These are phyloP conservation scores for Scrobipalpa costella DNA, from an alignment of 2,888 invertebrate species.

Conservation along the genomic window DNA sequence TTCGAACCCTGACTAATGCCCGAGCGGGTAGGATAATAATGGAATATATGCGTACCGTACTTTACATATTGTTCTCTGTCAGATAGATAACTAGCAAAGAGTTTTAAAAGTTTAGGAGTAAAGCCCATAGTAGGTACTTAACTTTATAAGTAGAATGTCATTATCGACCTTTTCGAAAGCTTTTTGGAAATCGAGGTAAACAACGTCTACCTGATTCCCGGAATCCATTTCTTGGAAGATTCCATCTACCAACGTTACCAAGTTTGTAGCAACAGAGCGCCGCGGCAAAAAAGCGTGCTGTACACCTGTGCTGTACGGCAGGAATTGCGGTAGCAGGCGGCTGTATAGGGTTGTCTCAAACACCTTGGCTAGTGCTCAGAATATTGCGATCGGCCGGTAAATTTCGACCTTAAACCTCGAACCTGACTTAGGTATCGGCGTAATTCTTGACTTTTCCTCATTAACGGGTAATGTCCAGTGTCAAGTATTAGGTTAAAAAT, in stretches of 20 bases:
- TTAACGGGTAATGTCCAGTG: too few relatives aligned
- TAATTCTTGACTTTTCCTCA: too few relatives aligned
- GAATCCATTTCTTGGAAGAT: background rate
- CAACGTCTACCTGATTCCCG: background rate
- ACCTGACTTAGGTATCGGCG: too few relatives aligned
- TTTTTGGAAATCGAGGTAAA: background rate
- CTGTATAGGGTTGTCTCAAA: background rate
- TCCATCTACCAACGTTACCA: background rate
- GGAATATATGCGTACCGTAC: background rate
- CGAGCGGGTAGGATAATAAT: background rate
- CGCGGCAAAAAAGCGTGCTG: conserved; percentile 1
- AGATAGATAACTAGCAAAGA: background rate
- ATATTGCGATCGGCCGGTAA: too few relatives aligned
- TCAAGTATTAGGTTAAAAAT: too few relatives aligned
- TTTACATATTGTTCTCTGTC: background rate
- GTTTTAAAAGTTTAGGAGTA: background rate
- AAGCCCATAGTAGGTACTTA: background rate
- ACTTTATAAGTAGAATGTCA: background rate
- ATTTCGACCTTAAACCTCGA: too few relatives aligned
- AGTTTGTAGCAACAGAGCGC: background rate
- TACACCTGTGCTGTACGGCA: background rate
- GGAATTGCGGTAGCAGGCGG: background rate
- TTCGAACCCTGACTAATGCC: background rate
- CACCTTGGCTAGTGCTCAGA: too few relatives aligned
- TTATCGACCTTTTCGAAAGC: background rate